These are phyloP conservation scores for Halcyon leucocephala DNA, from an alignment of 2,797 vertebrate species.

Conservation along the genomic window DNA sequence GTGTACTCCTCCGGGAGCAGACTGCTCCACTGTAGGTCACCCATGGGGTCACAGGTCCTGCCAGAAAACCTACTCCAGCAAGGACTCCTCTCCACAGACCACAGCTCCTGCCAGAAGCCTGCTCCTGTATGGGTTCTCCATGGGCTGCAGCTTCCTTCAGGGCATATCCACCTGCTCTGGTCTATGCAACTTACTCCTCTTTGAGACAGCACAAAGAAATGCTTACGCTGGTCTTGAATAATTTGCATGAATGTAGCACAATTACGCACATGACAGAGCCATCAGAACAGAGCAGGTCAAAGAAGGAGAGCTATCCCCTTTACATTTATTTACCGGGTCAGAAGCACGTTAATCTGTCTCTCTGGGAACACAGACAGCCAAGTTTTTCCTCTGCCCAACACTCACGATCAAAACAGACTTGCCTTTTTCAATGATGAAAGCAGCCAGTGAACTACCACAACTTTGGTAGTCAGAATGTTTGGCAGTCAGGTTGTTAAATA, in stretches of 20 bases:
- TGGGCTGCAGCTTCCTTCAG: background rate
- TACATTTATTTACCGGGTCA: background rate
- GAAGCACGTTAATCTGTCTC: background rate
- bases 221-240: background rate
- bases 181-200: background rate
- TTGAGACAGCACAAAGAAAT: background rate
- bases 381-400: background rate
- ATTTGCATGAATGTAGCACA: background rate
- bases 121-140: background rate
- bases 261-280: accelerated
- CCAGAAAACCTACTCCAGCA: background rate
- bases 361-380: background rate
- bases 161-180: background rate
- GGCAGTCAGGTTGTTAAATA: slow-evolving; percentile 81
- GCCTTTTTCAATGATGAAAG: slow-evolving; percentile 91
- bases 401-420: slow-evolving; percentile 44
- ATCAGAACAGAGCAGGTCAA: background rate
- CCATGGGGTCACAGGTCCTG: background rate
- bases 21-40: background rate
- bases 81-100: background rate
- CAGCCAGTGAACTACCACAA: slow-evolving; percentile 86
- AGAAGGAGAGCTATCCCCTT: background rate
- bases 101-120: background rate
- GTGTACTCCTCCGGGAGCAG: background rate
- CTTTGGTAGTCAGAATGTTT: slow-evolving; percentile 81